Evolutionary conservation across 1,140 invertebrate species (phyloP).

Genomic region (Callitettix versicolor): DNA sequence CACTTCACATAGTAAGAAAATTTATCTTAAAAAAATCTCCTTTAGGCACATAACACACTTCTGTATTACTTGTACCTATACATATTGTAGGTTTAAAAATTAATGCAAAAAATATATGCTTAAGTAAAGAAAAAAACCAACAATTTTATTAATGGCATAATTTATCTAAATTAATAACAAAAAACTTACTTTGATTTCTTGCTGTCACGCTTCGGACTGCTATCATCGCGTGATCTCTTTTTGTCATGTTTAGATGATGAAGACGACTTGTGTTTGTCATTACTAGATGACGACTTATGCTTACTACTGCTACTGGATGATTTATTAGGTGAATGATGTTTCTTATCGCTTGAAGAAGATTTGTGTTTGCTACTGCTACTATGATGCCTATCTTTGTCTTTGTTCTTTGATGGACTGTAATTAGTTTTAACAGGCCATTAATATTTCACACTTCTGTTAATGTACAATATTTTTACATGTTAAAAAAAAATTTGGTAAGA

Average conservation of each 20-base stretch:
- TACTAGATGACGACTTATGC: slow-evolving; percentile 26
- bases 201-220: slow-evolving; percentile 45
- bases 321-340: slow-evolving; percentile 12
- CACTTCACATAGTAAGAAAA: no score
- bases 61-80: no score
- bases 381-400: slow-evolving; percentile 10
- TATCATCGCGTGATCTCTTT: slow-evolving; percentile 62
- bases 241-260: slow-evolving; percentile 32
- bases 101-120: no score
- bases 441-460: slow-evolving; percentile 1
- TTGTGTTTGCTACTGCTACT: slow-evolving; percentile 10
- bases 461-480: not conserved
- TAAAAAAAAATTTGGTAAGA: no score
- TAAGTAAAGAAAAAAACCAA: no score
- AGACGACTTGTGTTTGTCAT: slow-evolving; percentile 24
- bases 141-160: no score
- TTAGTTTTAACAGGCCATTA: not conserved
- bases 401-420: slow-evolving; percentile 7
- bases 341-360: slow-evolving; percentile 11
- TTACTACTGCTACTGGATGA: slow-evolving; percentile 27
- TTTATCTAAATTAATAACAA: no score
- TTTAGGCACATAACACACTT: no score
- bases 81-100: no score
- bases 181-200: slow-evolving; percentile 48
- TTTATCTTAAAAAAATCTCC: no score